phyloP scores from a whole-genome alignment of 37 sponge, comb jelly and placozoan genomes.

The Beroe ovata region DNA sequence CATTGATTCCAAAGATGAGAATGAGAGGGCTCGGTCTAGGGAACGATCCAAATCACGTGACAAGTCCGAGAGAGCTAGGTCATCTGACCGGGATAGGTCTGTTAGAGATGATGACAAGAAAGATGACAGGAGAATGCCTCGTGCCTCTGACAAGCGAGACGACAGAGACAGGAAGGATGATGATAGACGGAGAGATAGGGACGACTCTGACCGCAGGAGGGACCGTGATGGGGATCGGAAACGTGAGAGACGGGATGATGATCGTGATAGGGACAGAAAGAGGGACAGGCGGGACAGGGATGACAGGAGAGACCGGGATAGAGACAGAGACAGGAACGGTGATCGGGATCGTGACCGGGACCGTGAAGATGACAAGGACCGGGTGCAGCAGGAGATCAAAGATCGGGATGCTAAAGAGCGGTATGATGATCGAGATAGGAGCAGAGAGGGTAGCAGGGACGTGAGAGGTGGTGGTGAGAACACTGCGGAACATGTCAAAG shows the following conservation, averaged over 20 bases:
- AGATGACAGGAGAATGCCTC: neutral
- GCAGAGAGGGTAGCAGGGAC: neutral
- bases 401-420: neutral
- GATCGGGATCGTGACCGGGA: slow-evolving; percentile 13
- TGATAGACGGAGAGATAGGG: slow-evolving; percentile 60
- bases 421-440: neutral
- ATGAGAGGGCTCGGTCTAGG: slow-evolving; percentile 59
- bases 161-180: slow-evolving; percentile 64
- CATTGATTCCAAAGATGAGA: slow-evolving; percentile 54
- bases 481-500: neutral
- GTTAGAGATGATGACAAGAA: slow-evolving; percentile 16
- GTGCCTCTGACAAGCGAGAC: neutral
- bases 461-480: neutral
- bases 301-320: neutral
- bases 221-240: slow-evolving; percentile 68
- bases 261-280: slow-evolving; percentile 70
- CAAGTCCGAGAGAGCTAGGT: neutral
- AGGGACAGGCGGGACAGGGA: slow-evolving; percentile 26
- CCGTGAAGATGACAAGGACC: neutral
- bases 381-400: neutral
- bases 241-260: slow-evolving; percentile 68
- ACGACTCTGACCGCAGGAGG: slow-evolving; percentile 31
- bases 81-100: slow-evolving; percentile 18
- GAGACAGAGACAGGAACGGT: slow-evolving; percentile 20
- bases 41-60: slow-evolving; percentile 16